Base-by-base conservation (phyloP, 1,140 invertebrate species). In the Magallana gigas region DNA sequence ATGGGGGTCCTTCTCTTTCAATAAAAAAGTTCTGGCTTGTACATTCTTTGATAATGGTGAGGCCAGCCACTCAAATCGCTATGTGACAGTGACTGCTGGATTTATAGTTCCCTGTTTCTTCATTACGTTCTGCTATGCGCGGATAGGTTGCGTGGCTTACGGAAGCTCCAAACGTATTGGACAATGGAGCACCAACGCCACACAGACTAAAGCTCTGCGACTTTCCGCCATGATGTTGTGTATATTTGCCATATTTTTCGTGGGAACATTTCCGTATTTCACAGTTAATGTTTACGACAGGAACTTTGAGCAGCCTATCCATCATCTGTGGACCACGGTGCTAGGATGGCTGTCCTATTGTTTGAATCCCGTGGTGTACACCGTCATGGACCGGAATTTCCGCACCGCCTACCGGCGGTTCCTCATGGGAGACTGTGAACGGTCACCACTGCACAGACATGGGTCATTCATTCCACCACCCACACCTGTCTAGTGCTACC, bases 41-140 rank as follows among this genome's bases (percentile, higher is more conserved):
- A 93, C 93, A 0, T 93, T 93, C 88, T 71, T 23, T 71, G 90
- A 90, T 84, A 87, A 64, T n/a, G 58, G 23, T 64, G 62, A 59
- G 11, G 84, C 86, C 56, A 91, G 91, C 85, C 91, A 93, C 80
- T 91, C 91, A 11, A 92, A 93, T 85, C 91, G 92, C 84, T 89
- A 93, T 59, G 87, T 88, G 11, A 91, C 88, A 12, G 90, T 93
- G 6, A 93, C 93, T 64, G 59, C 89, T 8, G 93, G 93, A 16
- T 93, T 91, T 60, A 91, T 93, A 11, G 88, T 93, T 0, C 93
- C 93, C 18, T 93, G 92, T 87, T 64, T 92, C 36, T 93, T 93
- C 84, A 93, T 93, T 57, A 87, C 87, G 71, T 91, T 92, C 83
- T 93, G 93, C 84, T 93, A 93, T 71, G 92, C 91, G 18, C 90